Evolutionary conservation across 92 coral and sea anemone genomes (phyloP), one percentile per base, ranked within the genome.

Genomic region (Diadumene lineata): DNA sequence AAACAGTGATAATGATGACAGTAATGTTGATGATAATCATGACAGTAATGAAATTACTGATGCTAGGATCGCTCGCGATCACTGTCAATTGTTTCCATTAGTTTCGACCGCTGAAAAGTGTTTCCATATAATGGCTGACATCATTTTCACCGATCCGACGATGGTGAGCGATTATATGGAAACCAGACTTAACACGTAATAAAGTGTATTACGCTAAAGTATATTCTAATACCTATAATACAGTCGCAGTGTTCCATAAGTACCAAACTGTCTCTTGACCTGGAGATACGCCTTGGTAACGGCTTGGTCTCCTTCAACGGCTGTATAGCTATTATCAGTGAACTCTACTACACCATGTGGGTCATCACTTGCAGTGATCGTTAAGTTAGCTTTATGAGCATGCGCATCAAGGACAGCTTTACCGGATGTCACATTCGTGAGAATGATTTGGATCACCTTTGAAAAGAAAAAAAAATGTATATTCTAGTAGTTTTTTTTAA

Each of bases 291-390:
- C 92, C 17, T 68, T 72, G n/a, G 87, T 84, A 24, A 58, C 66
- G n/a, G 80, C 64, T 24, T 79, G 11, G 18, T 27, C 46, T 22
- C 89, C 93, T 68, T 94, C 98, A 21, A 73, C 56, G n/a, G 84
- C 92, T 56, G 74, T 86, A 73, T 91, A 92, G 57, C 68, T 79
- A 28, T 69, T 74, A 34, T 73, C 80, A 11, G 85, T 76, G 51
- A 94, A 92, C 76, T 88, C 96, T 17, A 94, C 77, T 72, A 86
- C 96, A 21, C 98, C 98, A 61, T 94, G 96, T 16, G 98, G 97
- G 4, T 83, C 96, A 58, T 94, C 98, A 64, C 84, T 94, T 15
- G 97, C 85, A 23, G 72, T 79, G 50, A 92, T 88, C 23, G 87
- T 86, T 23, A 94, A 76, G 23, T 82, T 86, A 38, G 97, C 98